These are phyloP conservation scores for Adelphocoris suturalis DNA, from an alignment of 2,888 invertebrate species.

Conservation along the genomic window DNA sequence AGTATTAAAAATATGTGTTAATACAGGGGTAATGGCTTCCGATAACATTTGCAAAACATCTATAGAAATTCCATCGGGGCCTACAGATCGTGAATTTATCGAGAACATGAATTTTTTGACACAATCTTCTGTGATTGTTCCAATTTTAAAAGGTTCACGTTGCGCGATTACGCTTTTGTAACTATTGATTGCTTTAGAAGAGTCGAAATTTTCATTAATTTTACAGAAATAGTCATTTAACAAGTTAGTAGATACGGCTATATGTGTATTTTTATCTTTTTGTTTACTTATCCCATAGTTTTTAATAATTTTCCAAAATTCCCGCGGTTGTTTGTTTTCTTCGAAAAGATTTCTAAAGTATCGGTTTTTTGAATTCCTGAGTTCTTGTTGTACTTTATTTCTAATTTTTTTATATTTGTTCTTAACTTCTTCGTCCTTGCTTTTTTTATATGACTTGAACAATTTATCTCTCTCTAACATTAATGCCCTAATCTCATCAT, in stretches of 20 bases:
- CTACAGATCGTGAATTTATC: neutral
- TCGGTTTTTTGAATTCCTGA: neutral
- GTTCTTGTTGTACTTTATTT: neutral
- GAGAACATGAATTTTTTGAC: neutral
- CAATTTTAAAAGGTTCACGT: neutral
- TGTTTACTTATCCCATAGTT: conserved; percentile 13
- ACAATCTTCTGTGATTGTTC: neutral
- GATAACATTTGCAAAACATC: neutral
- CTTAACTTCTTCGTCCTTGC: neutral
- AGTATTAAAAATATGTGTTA: conserved; percentile 14
- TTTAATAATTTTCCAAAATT: conserved; percentile 15
- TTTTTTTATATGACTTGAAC: neutral
- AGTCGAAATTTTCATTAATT: neutral
- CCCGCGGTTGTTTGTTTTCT: neutral
- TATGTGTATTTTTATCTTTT: too few relatives aligned
- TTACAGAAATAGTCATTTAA: conserved; percentile 6
- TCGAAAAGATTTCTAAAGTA: neutral
- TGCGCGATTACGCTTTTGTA: neutral
- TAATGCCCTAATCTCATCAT: neutral
- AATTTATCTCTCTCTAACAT: neutral
- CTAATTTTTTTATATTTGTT: neutral
- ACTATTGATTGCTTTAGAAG: neutral
- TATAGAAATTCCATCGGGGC: neutral
- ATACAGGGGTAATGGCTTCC: neutral
- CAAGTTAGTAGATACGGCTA: neutral